Evolutionary conservation across 2,888 invertebrate genomes (phyloP).

Genomic region (Smittia sp.): DNA sequence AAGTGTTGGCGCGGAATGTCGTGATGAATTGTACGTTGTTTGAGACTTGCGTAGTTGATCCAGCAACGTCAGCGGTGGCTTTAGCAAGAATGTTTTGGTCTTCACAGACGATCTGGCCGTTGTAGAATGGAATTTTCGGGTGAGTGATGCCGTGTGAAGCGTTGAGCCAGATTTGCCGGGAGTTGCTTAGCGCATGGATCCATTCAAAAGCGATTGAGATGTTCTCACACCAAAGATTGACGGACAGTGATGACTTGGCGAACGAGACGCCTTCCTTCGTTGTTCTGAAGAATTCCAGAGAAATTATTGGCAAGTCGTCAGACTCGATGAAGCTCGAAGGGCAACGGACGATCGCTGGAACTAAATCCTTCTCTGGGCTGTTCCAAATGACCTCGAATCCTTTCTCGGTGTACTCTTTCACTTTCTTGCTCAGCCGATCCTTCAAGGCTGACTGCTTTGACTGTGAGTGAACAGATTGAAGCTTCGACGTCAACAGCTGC

Average conservation of each 20-base stretch:
- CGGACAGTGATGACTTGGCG: not conserved
- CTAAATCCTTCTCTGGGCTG: not conserved
- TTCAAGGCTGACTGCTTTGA: no score
- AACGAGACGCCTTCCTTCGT: slow-evolving; percentile 17
- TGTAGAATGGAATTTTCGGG: slow-evolving; percentile 19
- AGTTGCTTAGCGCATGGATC: not conserved
- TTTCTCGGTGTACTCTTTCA: not conserved
- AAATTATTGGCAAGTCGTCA: not conserved
- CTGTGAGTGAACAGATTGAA: not conserved
- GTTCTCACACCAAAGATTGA: slow-evolving; percentile 23
- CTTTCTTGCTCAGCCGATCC: not conserved
- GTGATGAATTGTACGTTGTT: slow-evolving; percentile 5
- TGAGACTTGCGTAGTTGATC: not conserved
- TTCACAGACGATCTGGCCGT: not conserved
- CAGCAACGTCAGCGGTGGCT: not conserved
- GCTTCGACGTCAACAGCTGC: not conserved
- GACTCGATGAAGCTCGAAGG: not conserved
- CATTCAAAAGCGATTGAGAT: slow-evolving; percentile 13
- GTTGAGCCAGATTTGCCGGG: slow-evolving; percentile 32
- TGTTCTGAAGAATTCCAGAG: slow-evolving; percentile 23
- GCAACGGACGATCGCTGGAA: not conserved
- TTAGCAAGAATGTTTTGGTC: not conserved
- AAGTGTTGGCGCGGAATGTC: not conserved
- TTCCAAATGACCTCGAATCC: slow-evolving; percentile 26
- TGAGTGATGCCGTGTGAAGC: slow-evolving; percentile 16